Conservation (phyloP, 1,140 invertebrate species). For the Gryon sp. region DNA sequence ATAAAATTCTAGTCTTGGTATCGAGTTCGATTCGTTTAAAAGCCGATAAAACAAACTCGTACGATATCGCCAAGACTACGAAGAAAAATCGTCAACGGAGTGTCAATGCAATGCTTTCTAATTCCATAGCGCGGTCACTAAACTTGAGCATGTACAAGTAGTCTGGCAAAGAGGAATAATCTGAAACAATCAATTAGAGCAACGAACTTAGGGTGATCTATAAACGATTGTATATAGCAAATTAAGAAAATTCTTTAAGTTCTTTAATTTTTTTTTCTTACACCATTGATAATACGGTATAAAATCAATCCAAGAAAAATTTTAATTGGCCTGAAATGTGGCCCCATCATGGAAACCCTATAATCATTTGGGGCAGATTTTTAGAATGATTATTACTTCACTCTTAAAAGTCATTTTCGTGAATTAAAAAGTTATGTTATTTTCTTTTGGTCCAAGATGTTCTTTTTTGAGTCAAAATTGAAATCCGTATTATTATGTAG, state of each 20-base stretch:
- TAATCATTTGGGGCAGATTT: no score
- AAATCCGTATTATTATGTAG: no score
- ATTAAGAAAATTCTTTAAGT: no score
- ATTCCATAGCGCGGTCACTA: slow-evolving; percentile 63
- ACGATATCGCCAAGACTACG: slow-evolving; percentile 44
- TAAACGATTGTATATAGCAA: slow-evolving; percentile 7
- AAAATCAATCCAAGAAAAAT: neutral
- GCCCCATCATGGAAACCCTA: no score
- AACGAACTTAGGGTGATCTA: neutral
- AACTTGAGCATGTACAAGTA: slow-evolving; percentile 53
- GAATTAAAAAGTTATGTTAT: no score
- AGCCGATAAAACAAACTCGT: slow-evolving; percentile 38
- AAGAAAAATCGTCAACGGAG: slow-evolving; percentile 59
- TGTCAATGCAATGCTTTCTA: slow-evolving; percentile 65
- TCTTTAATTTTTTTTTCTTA: no score
- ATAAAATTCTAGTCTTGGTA: slow-evolving; percentile 24
- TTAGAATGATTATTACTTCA: no score
- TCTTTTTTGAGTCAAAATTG: no score
- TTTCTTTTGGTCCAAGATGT: no score
- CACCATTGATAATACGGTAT: no score
- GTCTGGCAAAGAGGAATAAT: slow-evolving; percentile 27
- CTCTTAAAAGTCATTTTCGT: no score
- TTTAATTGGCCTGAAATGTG: no score
- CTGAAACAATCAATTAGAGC: slow-evolving; percentile 13
- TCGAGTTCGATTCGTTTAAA: slow-evolving; percentile 19